Percentiles rank a stretch among this genome's conserved stretches.
phyloP scores from a whole-genome alignment of 2,797 vertebrate genomes.

The Eremophila alpestris region DNA sequence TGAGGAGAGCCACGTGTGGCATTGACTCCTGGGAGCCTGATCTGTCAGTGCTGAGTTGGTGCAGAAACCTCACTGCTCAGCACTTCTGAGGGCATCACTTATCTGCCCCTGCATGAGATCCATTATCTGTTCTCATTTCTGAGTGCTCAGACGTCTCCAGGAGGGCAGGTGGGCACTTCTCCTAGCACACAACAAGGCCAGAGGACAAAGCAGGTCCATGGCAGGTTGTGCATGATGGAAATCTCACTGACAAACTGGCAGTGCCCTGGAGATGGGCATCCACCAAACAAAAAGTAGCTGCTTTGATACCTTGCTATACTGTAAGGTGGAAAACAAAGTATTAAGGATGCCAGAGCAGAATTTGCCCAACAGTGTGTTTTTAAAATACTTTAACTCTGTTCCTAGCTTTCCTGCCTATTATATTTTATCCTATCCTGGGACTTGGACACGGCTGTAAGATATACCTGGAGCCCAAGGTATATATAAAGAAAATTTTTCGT shows the following conservation, averaged over 20 bases:
- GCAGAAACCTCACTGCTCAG: neutral
- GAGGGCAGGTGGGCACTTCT: rapidly evolving
- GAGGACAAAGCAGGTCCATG: neutral
- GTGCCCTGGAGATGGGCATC: neutral
- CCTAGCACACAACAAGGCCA: rapidly evolving
- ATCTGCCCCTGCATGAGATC: neutral
- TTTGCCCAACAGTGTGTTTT: neutral
- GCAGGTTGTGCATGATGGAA: rapidly evolving
- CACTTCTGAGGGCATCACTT: neutral
- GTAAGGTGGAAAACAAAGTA: neutral
- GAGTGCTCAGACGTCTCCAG: neutral
- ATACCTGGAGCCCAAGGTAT: neutral
- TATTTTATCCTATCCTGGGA: neutral
- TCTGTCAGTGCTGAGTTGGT: neutral
- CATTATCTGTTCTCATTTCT: neutral
- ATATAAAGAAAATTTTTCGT: neutral
- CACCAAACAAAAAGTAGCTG: neutral
- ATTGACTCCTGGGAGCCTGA: rapidly evolving
- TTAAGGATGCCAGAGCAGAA: neutral
- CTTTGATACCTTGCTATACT: neutral
- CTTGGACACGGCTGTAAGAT: neutral
- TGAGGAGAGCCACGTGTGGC: neutral
- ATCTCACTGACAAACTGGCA: neutral
- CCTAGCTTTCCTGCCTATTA: neutral
- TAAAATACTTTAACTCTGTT: neutral